These are phyloP conservation scores for Notothenia coriiceps DNA, from an alignment of 2,113 vertebrate species.

Conservation along the genomic window DNA sequence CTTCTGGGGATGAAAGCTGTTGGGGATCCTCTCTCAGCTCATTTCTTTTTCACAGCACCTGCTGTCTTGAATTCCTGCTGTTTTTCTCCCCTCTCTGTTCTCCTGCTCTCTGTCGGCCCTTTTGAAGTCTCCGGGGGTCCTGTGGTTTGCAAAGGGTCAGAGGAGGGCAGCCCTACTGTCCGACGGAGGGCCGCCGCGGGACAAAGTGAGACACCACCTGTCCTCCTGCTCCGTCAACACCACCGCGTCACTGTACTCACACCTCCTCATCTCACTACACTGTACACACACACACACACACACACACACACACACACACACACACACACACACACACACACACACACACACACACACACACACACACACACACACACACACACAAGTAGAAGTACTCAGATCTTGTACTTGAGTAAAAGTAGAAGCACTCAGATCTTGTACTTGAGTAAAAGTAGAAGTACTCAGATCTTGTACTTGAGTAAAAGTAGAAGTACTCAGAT, in stretches of 20 bases:
- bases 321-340: slow-evolving; percentile 37
- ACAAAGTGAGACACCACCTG: slow-evolving; percentile 72
- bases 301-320: slow-evolving; percentile 34
- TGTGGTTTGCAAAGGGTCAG: slow-evolving; percentile 77
- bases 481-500: too few relatives aligned
- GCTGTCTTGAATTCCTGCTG: slow-evolving; percentile 74
- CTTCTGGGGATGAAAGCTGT: background rate
- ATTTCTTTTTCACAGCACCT: slow-evolving; percentile 55
- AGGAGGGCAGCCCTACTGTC: slow-evolving; percentile 70
- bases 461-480: too few relatives aligned
- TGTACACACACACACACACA: slow-evolving; percentile 19
- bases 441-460: too few relatives aligned
- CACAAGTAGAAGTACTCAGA: too few relatives aligned
- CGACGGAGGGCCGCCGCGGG: slow-evolving; percentile 51
- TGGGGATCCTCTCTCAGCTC: slow-evolving; percentile 46
- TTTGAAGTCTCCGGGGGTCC: slow-evolving; percentile 74
- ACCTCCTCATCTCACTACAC: slow-evolving; percentile 23
- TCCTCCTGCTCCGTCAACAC: slow-evolving; percentile 74
- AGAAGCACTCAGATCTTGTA: too few relatives aligned
- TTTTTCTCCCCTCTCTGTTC: slow-evolving; percentile 64
- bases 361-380: slow-evolving; percentile 29
- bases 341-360: slow-evolving; percentile 27
- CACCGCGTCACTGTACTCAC: slow-evolving; percentile 65
- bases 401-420: too few relatives aligned
- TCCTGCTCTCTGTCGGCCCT: slow-evolving; percentile 39